Base-by-base conservation (phyloP, 64 coral and sea anemone genomes). In the Catalaphyllia jardinei region DNA sequence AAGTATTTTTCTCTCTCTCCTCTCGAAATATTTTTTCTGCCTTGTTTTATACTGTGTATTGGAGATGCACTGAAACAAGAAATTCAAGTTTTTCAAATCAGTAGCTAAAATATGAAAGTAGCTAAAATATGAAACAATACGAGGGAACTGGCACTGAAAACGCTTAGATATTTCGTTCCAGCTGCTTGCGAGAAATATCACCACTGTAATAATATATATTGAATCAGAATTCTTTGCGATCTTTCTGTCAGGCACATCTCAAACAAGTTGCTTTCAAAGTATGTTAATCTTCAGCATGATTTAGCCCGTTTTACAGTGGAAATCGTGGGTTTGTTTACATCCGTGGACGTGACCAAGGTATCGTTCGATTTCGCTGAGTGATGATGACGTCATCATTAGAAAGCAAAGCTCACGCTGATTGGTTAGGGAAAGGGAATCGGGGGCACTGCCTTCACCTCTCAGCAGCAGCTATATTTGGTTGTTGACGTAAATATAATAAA, bases 351-450 rank as follows among this genome's bases (percentile, higher is more conserved):
- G 81, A 85, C 81, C 20, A 14, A 42, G 67, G 81, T 46, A 85
- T 85, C 62, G 81, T 85, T 52, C 62, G n/a, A 10, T 85, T 85
- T 85, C 67, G 81, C 81, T 85, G 81, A 85, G 63, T 85, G 81
- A 85, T 85, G 81, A 71, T 85, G 81, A 85, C 81, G 81, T 85
- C 62, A 71, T 50, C 0, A 24, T 50, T 24, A 27, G 22, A 5
- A 25, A 27, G 11, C 12, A 29, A 85, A 27, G 51, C 4, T 4
- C 12, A 30, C 33, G 4, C 60, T 29, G 63, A 85, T 85, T 85
- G 81, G 81, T 71, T 22, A 51, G 39, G 16, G 18, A 10, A 52
- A 4, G n/a, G 30, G 20, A 31, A 1, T 27, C 12, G 19, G 20
- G 54, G 65, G 24, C 65, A 69, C 22, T 25, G 24, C 25, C 65